Percentiles rank a stretch among this genome's conserved stretches.
phyloP scores from a whole-genome alignment of 2,113 vertebrate genomes.

The Loxodonta africana region DNA sequence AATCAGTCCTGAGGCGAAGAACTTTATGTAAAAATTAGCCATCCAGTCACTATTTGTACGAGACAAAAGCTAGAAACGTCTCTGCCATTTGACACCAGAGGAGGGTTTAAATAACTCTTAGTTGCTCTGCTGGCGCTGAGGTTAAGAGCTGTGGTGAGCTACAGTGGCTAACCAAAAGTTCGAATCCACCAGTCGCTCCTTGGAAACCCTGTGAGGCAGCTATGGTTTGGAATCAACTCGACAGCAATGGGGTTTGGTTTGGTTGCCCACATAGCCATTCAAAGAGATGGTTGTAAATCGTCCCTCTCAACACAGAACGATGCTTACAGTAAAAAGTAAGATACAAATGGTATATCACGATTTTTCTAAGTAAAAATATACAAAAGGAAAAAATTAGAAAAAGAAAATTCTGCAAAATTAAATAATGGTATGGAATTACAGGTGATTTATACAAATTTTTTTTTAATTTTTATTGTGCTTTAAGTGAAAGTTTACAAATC shows the following conservation, averaged over 20 bases:
- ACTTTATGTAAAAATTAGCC: not conserved
- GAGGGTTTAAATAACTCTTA: not conserved
- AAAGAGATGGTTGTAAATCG: not conserved
- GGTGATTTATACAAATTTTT: not conserved
- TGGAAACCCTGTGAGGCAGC: too few species aligned
- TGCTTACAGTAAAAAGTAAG: not conserved
- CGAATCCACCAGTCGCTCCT: too few species aligned
- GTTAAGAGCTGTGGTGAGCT: not conserved
- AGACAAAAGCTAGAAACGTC: not conserved
- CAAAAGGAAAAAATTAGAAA: constrained; percentile 1
- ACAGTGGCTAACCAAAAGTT: too few species aligned
- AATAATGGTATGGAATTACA: not conserved
- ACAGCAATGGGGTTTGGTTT: not conserved
- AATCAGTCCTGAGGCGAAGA: not conserved
- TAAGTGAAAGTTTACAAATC: too few species aligned
- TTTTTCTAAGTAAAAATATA: constrained; percentile 5
- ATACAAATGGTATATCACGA: too few species aligned
- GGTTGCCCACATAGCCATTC: not conserved
- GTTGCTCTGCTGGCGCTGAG: too few species aligned
- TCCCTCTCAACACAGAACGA: not conserved
- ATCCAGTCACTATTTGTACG: not conserved
- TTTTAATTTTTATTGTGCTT: too few species aligned
- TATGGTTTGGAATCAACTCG: too few species aligned
- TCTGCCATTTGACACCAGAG: not conserved
- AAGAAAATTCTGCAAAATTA: not conserved